These are phyloP conservation scores for Pavo muticus DNA, from an alignment of 2,113 vertebrate genomes.

Conservation along the genomic window DNA sequence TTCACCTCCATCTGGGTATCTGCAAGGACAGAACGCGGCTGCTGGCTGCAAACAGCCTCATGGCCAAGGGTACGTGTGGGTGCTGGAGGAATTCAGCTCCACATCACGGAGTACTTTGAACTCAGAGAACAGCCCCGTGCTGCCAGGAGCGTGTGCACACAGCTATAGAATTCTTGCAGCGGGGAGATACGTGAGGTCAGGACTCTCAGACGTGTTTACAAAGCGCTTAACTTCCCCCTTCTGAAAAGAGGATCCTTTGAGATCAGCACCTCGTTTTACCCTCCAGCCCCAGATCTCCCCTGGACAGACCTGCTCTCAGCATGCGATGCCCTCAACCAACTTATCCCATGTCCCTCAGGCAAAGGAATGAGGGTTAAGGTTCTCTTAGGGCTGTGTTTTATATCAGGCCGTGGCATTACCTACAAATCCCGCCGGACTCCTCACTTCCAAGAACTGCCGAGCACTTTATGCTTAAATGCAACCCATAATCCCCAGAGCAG, in stretches of 20 bases:
- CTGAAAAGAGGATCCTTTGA: not conserved
- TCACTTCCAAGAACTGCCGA: not conserved
- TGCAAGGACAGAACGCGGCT: not conserved
- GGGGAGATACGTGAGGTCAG: not conserved
- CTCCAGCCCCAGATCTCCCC: not conserved
- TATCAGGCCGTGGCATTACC: not conserved
- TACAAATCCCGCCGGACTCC: not conserved
- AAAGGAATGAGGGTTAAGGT: not conserved
- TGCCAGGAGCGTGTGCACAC: not conserved
- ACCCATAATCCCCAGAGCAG: not conserved
- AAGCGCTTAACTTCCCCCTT: not conserved
- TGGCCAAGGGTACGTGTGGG: not conserved
- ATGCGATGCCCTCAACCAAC: fast-evolving
- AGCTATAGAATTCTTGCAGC: not conserved
- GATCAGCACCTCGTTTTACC: not conserved
- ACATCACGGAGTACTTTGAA: not conserved
- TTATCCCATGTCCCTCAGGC: not conserved
- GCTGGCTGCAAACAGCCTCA: not conserved
- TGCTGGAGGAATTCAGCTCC: not conserved
- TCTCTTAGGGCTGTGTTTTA: not conserved
- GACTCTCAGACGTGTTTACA: not conserved
- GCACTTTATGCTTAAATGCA: not conserved
- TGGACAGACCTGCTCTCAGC: not conserved
- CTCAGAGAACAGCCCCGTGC: not conserved
- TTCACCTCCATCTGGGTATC: not conserved